Conservation (phyloP, 2,888 invertebrate genomes). For the Alitta virens region DNA sequence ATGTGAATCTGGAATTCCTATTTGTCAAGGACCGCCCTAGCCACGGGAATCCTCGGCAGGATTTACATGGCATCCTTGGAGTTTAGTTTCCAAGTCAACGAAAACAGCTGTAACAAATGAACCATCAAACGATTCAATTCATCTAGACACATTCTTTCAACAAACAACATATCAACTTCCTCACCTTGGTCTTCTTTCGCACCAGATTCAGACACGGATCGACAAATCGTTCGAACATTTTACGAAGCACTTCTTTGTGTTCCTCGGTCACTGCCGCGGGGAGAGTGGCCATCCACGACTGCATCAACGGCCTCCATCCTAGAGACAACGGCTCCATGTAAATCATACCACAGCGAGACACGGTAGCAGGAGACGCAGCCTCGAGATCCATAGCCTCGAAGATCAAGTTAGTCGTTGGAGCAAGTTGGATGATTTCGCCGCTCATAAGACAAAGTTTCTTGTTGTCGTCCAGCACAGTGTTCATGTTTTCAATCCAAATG, state of each 20-base stretch:
- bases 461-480: slow-evolving; percentile 58
- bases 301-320: slow-evolving; percentile 59
- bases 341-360: slow-evolving; percentile 57
- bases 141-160: too few relatives aligned
- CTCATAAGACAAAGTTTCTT: slow-evolving; percentile 80
- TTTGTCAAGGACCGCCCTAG: too few relatives aligned
- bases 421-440: slow-evolving; percentile 93
- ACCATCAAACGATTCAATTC: too few relatives aligned
- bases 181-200: slow-evolving; percentile 70
- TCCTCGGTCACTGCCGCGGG: slow-evolving; percentile 50
- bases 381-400: slow-evolving; percentile 90
- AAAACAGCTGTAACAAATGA: too few relatives aligned
- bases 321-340: slow-evolving; percentile 58
- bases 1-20: too few relatives aligned
- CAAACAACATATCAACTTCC: too few relatives aligned
- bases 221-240: slow-evolving; percentile 77
- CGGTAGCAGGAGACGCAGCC: slow-evolving; percentile 57
- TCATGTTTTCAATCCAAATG: slow-evolving; percentile 60
- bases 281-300: slow-evolving; percentile 60
- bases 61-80: too few relatives aligned
- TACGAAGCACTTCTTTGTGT: slow-evolving; percentile 58
- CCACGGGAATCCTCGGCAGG: too few relatives aligned
- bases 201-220: slow-evolving; percentile 76
- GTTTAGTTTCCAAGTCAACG: too few relatives aligned
- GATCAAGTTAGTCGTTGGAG: slow-evolving; percentile 86